Percentiles rank a stretch among this genome's conserved stretches.
These are phyloP conservation scores for Leuciscus waleckii DNA, from an alignment of 2,797 vertebrate genomes.

Conservation along the genomic window DNA sequence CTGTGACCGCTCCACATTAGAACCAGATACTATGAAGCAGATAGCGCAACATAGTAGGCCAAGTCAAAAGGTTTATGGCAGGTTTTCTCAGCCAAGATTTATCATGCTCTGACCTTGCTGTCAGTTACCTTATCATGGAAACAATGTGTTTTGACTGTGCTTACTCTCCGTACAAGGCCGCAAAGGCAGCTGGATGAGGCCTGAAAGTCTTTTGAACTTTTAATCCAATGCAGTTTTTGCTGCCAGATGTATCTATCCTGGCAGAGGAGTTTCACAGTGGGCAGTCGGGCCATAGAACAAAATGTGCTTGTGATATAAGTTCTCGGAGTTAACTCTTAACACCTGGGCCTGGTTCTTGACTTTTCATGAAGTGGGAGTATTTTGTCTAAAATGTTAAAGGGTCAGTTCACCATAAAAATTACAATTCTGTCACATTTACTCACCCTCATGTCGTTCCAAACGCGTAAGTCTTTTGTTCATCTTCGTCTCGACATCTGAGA, in stretches of 20 bases:
- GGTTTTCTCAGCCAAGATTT: conserved; percentile 65
- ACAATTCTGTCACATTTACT: neutral
- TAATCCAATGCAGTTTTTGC: conserved; percentile 66
- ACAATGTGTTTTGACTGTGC: conserved; percentile 67
- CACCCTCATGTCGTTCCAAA: neutral
- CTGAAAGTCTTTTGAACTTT: conserved; percentile 56
- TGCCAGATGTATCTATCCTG: conserved; percentile 75
- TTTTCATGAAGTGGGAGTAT: neutral
- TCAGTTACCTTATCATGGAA: conserved; percentile 67
- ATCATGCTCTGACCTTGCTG: conserved; percentile 57
- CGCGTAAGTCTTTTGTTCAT: too few relatives aligned
- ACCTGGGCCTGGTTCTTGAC: conserved; percentile 40
- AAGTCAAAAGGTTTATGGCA: conserved; percentile 66
- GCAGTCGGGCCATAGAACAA: conserved; percentile 55
- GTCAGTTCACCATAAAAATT: neutral
- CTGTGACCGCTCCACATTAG: conserved; percentile 70
- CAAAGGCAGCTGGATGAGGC: conserved; percentile 62
- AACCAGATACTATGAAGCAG: conserved; percentile 58
- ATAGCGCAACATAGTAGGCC: conserved; percentile 61
- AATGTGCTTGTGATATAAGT: conserved; percentile 38
- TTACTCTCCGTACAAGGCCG: conserved; percentile 69
- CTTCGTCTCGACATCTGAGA: too few relatives aligned
- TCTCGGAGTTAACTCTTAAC: conserved; percentile 42
- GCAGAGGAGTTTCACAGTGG: conserved; percentile 59
- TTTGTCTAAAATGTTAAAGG: conserved; percentile 5